A percentile compares a stretch with the other conserved stretches of the same genome.
phyloP scores from a whole-genome alignment of 2,888 invertebrate species.

The Isotomurus palustris region DNA sequence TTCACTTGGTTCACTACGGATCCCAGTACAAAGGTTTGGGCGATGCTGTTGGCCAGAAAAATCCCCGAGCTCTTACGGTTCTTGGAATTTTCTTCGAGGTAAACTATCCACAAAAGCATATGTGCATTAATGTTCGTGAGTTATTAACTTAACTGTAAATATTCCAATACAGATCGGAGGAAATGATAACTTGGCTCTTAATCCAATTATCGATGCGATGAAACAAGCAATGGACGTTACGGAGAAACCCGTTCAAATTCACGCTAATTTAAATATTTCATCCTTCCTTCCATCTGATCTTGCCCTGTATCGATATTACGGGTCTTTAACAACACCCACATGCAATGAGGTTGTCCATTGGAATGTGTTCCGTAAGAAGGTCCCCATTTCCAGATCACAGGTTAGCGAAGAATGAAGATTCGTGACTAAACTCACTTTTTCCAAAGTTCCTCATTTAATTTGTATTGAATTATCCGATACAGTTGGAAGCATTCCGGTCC shows the following conservation, averaged over 20 bases:
- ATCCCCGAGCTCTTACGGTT: slow-evolving; percentile 41
- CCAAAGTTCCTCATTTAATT: not conserved
- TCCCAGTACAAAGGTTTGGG: slow-evolving; percentile 33
- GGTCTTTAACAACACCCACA: slow-evolving; percentile 32
- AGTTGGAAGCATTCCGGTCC: slow-evolving; percentile 33
- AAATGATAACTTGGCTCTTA: slow-evolving; percentile 35
- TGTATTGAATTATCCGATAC: not conserved
- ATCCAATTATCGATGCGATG: slow-evolving; percentile 28
- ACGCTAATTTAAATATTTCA: slow-evolving; percentile 31
- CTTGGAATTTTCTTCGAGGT: slow-evolving; percentile 45
- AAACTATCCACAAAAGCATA: no score
- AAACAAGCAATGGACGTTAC: slow-evolving; percentile 7
- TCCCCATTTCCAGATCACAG: slow-evolving; percentile 31
- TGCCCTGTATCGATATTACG: slow-evolving; percentile 40
- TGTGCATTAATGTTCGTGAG: not conserved
- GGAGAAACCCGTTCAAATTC: slow-evolving; percentile 1
- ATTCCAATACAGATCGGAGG: slow-evolving; percentile 20
- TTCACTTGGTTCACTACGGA: slow-evolving; percentile 43
- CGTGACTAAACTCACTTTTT: not conserved
- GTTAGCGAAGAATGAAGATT: slow-evolving; percentile 10
- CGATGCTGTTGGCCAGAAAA: slow-evolving; percentile 32
- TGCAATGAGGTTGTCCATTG: slow-evolving; percentile 36
- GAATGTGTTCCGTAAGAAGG: slow-evolving; percentile 31
- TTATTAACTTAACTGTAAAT: not conserved
- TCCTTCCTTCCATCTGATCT: slow-evolving; percentile 36